Percentiles rank a stretch among this genome's conserved stretches.
phyloP scores from a whole-genome alignment of 2,113 vertebrate species.

The Archilochus colubris region DNA sequence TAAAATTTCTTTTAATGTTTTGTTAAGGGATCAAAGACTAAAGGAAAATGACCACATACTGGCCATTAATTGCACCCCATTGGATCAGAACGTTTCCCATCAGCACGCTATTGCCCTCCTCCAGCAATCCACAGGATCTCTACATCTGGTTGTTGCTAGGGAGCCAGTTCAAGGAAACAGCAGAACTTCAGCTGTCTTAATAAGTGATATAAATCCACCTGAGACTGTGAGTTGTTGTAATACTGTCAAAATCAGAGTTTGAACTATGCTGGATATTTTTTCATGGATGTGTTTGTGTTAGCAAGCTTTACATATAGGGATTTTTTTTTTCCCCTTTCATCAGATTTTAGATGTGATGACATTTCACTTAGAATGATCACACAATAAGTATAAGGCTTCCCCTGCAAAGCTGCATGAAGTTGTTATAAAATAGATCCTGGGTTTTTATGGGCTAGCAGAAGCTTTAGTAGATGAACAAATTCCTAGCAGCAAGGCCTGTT shows the following conservation, averaged over 20 bases:
- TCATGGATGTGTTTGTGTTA: not conserved
- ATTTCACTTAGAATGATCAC: constrained; percentile 6
- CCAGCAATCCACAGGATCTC: constrained; percentile 85
- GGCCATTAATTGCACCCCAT: constrained; percentile 87
- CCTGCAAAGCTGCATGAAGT: not conserved
- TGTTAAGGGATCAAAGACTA: constrained; percentile 88
- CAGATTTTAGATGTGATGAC: not conserved
- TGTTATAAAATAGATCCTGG: constrained; percentile 14
- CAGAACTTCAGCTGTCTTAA: not conserved
- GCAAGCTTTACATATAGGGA: not conserved
- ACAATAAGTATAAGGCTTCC: not conserved
- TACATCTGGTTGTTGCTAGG: constrained; percentile 89
- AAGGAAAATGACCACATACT: constrained; percentile 94
- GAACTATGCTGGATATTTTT: not conserved
- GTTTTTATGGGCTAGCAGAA: constrained; percentile 29
- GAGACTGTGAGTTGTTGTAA: constrained; percentile 74
- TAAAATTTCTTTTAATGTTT: constrained; percentile 55
- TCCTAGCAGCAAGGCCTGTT: constrained; percentile 18
- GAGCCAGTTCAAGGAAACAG: constrained; percentile 59
- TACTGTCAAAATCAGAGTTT: constrained; percentile 14
- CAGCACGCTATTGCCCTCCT: constrained; percentile 89
- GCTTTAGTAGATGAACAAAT: constrained; percentile 5
- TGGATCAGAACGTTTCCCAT: constrained; percentile 89
- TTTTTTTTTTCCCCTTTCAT: not conserved
- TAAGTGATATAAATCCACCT: constrained; percentile 41